These are phyloP conservation scores for Rhinoraja longicauda DNA, from an alignment of 2,797 vertebrate species.

Conservation along the genomic window DNA sequence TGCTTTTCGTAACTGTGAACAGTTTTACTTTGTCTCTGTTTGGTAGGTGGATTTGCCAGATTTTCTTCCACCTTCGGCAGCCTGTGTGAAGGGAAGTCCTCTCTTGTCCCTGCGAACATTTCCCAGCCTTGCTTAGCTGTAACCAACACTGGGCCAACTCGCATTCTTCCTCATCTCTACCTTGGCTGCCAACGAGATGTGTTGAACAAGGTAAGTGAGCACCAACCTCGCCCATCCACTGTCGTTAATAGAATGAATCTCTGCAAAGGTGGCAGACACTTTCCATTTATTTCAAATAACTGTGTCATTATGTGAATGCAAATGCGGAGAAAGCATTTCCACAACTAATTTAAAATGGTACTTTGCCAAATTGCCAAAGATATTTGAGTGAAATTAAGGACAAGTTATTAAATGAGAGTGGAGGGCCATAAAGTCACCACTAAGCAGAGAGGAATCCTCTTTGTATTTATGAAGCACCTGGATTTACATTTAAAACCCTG, in stretches of 20 bases:
- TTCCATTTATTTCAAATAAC: background rate
- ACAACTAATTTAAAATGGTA: background rate
- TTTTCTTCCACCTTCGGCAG: slow-evolving; percentile 84
- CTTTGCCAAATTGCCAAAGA: background rate
- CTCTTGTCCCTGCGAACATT: slow-evolving; percentile 75
- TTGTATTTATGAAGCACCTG: no score
- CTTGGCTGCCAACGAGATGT: slow-evolving; percentile 93
- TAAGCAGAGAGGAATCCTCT: no score
- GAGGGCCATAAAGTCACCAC: no score
- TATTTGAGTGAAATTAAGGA: background rate
- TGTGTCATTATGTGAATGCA: background rate
- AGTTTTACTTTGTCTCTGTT: background rate
- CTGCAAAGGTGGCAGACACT: background rate
- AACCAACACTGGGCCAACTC: slow-evolving; percentile 75
- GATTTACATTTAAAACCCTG: no score
- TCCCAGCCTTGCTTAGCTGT: slow-evolving; percentile 82
- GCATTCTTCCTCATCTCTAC: slow-evolving; percentile 90
- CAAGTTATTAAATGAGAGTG: no score
- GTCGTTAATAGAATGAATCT: background rate
- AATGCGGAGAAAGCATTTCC: background rate
- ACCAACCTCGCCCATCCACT: background rate
- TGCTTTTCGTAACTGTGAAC: background rate
- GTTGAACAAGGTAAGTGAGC: slow-evolving; percentile 76
- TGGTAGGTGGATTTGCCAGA: slow-evolving; percentile 74
- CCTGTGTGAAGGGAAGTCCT: slow-evolving; percentile 85